phyloP scores from a whole-genome alignment of 2,888 invertebrate species.

The Pseudeuparius sepicola region DNA sequence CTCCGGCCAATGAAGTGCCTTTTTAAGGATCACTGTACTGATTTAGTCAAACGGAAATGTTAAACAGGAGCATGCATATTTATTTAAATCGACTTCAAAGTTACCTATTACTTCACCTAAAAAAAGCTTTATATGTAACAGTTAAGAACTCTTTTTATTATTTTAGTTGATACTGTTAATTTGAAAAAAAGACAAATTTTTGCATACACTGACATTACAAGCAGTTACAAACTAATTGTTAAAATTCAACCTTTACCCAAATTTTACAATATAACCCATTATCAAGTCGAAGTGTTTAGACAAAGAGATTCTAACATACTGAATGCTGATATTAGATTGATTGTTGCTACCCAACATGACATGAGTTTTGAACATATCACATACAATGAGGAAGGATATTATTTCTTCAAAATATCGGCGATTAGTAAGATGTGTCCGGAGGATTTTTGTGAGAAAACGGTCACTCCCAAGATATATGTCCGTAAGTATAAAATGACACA shows the following conservation, averaged over 20 bases:
- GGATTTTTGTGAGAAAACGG: constrained; percentile 23
- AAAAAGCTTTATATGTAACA: too few species aligned
- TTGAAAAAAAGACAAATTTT: constrained; percentile 23
- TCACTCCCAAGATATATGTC: constrained; percentile 25
- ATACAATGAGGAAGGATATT: constrained; percentile 27
- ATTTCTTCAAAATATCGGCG: constrained; percentile 25
- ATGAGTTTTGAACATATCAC: constrained; percentile 23
- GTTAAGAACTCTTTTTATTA: too few species aligned
- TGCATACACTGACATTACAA: constrained; percentile 25
- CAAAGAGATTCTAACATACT: constrained; percentile 21
- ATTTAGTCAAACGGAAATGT: too few species aligned
- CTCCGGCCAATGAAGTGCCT: too few species aligned
- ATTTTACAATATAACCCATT: constrained; percentile 22
- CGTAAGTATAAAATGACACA: too few species aligned
- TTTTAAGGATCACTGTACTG: too few species aligned
- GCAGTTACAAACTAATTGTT: constrained; percentile 21
- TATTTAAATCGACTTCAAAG: too few species aligned
- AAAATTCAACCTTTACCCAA: constrained; percentile 23
- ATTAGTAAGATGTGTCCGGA: constrained; percentile 23
- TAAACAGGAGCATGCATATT: too few species aligned
- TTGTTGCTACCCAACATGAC: constrained; percentile 12
- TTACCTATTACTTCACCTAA: too few species aligned
- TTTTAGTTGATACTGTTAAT: too few species aligned
- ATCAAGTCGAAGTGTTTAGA: constrained; percentile 26
- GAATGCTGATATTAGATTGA: constrained; percentile 23